Evolutionary conservation across 2,113 vertebrate genomes (phyloP), one percentile per base, ranked within the genome.

Genomic region (Pithys albifrons): DNA sequence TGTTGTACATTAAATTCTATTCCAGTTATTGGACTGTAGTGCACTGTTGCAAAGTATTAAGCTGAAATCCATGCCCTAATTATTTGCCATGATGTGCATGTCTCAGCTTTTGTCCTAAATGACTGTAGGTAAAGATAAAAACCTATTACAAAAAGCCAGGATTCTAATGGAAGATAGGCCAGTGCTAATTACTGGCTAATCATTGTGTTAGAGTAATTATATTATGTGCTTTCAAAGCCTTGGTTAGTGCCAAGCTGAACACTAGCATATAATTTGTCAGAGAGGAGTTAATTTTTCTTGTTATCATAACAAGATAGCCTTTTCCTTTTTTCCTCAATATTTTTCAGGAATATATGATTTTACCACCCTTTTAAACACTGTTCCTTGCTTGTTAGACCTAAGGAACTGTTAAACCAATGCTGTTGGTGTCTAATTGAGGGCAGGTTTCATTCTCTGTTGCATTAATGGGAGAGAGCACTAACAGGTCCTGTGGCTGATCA

Each of bases 141-240:
- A 96, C 20, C 0, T 41, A 80, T 96, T 97, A 93, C 81, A 91
- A 84, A 95, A 97, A 95, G 93, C 49, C 49, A 39, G 96, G 93
- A 95, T 91, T 95, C 76, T 75, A 95, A 95, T 88, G 85, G 52
- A 83, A 97, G 96, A 97, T 93, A 94, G 96, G 81, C 93, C 79
- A 93, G 8, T 79, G 82, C 95, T 97, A 97, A 97, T 97, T 97
- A 93, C 91, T 87, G 85, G 85, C 94, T 97, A 97, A 97, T 97
- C 88, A 93, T 91, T 95, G 86, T 89, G 85, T 94, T 97, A 89
- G 62, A 83, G 62, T 96, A 97, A 97, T 97, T 97, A 92, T 94
- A 95, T 93, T 95, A 93, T 87, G 72, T 76, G 90, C 93, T 93
- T 97, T 95, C 58, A 76, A 76, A 93, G 91, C 87, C 81, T 85